Evolutionary conservation across 1,140 invertebrate genomes (phyloP).

Genomic region (Nilaparvata lugens): DNA sequence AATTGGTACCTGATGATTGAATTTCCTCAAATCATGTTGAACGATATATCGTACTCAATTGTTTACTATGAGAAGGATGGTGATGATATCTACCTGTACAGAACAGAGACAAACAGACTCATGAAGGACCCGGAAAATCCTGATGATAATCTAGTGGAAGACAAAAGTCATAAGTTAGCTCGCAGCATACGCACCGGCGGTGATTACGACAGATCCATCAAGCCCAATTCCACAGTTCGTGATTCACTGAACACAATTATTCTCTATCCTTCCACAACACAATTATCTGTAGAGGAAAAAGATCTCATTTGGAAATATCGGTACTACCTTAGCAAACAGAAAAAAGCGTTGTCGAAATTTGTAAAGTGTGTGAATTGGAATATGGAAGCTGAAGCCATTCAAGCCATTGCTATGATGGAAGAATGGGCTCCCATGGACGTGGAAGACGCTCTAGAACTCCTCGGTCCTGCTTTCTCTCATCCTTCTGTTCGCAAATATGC

Average conservation of each 20-base stretch:
- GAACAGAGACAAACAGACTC: conserved; percentile 32
- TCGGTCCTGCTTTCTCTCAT: conserved; percentile 86
- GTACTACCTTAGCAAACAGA: conserved; percentile 81
- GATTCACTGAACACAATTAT: conserved; percentile 81
- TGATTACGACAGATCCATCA: conserved; percentile 81
- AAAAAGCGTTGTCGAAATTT: conserved; percentile 93
- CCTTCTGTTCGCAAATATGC: conserved; percentile 44
- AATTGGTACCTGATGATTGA: conserved; percentile 95
- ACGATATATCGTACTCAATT: conserved; percentile 59
- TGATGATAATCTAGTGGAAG: conserved; percentile 86
- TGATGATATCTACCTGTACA: conserved; percentile 57
- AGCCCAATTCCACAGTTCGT: conserved; percentile 80
- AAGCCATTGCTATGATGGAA: conserved; percentile 82
- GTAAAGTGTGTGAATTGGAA: conserved; percentile 98
- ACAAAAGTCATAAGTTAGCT: conserved; percentile 91
- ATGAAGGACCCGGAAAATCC: conserved; percentile 87
- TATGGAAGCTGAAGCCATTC: conserved; percentile 65
- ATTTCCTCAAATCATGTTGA: conserved; percentile 75
- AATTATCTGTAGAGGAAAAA: conserved; percentile 84
- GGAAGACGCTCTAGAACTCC: conserved; percentile 93
- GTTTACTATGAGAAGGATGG: conserved; percentile 84
- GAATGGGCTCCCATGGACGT: conserved; percentile 95
- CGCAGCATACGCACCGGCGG: conserved; percentile 84
- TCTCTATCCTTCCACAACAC: conserved; percentile 78
- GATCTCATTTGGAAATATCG: conserved; percentile 98